Percentiles rank a stretch among this genome's conserved stretches.
These are phyloP conservation scores for Nannobrachium achirus DNA, from an alignment of 2,113 vertebrate species.

Conservation along the genomic window DNA sequence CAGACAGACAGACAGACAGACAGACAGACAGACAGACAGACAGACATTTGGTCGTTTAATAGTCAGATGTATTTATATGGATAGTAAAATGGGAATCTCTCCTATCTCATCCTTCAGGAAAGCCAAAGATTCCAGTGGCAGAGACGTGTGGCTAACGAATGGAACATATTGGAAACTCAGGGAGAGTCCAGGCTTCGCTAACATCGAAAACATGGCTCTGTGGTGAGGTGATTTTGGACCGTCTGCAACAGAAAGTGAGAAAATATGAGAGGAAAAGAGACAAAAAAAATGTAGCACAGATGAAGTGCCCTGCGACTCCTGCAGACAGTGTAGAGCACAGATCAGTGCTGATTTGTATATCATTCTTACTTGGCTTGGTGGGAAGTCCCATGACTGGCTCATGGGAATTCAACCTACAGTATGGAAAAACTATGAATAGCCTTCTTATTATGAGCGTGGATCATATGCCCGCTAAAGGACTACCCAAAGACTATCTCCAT, in stretches of 20 bases:
- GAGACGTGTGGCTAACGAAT: slow-evolving; percentile 90
- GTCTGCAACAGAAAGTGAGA: neutral
- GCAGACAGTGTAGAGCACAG: slow-evolving; percentile 50
- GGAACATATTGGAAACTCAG: slow-evolving; percentile 89
- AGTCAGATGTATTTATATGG: neutral
- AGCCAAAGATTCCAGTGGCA: slow-evolving; percentile 81
- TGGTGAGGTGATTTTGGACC: slow-evolving; percentile 76
- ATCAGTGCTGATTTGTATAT: slow-evolving; percentile 42
- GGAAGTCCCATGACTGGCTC: slow-evolving; percentile 61
- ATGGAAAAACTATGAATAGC: neutral
- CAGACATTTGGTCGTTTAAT: too few relatives aligned
- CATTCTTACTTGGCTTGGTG: neutral
- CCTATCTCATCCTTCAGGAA: slow-evolving; percentile 68
- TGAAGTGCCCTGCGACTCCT: slow-evolving; percentile 50
- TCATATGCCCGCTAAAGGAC: neutral
- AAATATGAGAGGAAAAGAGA: neutral
- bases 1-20: too few relatives aligned
- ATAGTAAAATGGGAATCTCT: neutral
- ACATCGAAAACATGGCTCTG: slow-evolving; percentile 79
- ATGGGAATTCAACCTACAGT: slow-evolving; percentile 34
- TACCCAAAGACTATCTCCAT: neutral
- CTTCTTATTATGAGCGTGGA: neutral
- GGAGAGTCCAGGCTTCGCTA: slow-evolving; percentile 85
- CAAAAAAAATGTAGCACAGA: slow-evolving; percentile 33
- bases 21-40: too few relatives aligned